Base-by-base conservation (phyloP, 2,113 vertebrate genomes). In the Pterocles gutturalis region DNA sequence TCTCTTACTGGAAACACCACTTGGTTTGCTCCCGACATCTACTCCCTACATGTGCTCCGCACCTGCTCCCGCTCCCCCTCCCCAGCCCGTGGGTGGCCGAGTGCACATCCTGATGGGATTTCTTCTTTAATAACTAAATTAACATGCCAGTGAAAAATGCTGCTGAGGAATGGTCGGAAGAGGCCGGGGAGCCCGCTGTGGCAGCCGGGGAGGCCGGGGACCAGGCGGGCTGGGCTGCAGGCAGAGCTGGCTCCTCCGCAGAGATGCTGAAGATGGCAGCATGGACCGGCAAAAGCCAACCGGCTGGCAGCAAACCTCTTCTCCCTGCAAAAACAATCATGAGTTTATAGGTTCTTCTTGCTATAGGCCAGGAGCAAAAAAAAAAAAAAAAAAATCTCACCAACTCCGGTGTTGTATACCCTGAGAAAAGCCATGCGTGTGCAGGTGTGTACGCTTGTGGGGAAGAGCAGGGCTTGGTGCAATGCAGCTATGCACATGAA, bases 221-320 rank as follows among this genome's bases (percentile, higher is more conserved):
- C 0, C 83, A n/a, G 41, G 38, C 67, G 0, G 0, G 38, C 33
- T 7, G 6, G 6, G 61, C 28, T 54, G 3, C 19, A 0, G 60
- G 72, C 73, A 82, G 69, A 17, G 82, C 61, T 33, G 61, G 67
- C 89, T 95, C 83, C 94, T 96, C 80, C 93, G 26, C 67, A 5
- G 43, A 29, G 55, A 81, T 87, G 94, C 96, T 94, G 87, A 87
- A 97, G 95, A 46, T 94, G 96, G 95, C 96, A 96, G 95, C 83
- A 94, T 89, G 89, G 3, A 89, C 96, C 64, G 43, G 64, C 64
- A 89, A 92, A 97, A 89, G 67, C 5, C 0, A 53, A 34, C 4
- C 8, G 0, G 34, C 36, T 8, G 0, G 70, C 87, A 4, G 70
- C 43, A 43, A 86, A 58, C 11, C 31, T 46, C 64, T 5, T 12